Evolutionary conservation across 2,113 vertebrate genomes (phyloP), one percentile per base, ranked within the genome.

Genomic region (Phycodurus eques): DNA sequence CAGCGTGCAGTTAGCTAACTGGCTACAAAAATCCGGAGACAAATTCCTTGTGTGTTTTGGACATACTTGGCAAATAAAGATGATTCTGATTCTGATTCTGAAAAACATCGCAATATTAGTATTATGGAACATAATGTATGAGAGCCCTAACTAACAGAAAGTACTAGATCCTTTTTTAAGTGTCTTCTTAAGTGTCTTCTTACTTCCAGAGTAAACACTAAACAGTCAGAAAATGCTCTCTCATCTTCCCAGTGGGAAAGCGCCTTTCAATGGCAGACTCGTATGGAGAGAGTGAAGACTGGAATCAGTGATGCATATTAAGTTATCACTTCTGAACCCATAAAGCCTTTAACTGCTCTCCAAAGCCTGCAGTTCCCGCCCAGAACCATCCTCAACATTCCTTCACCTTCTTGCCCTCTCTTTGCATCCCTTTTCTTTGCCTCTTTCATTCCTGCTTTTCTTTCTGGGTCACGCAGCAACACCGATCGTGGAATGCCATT

Each of bases 251-350:
- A 77, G 75, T 83, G 85, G 80, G 82, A 88, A 82, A 88, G 77
- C 44, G 59, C 60, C 35, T 76, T 77, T 77, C 80, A 84, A 86
- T 84, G 78, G 47, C 60, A 64, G 51, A 64, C 65, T 68, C 42
- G 62, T 9, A 20, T 10, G 44, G 46, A 49, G 65, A 33, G 8
- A 73, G 61, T 75, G 78, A 22, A 66, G 71, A 76, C 71, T 56
- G 73, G 71, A 79, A 74, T 77, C 86, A 85, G 59, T 79, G 82
- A 83, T 87, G 83, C 87, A 87, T 77, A 75, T 83, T 78, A 9
- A 81, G 69, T 80, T 65, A 76, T 78, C 76, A 63, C 73, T 74
- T 74, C 65, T 51, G 75, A 80, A 85, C 76, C 70, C 70, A 66
- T 74, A 77, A 84, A 78, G 75, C 62, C 57, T 49, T 84, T 81